A percentile compares a stretch with the other conserved stretches of the same genome.
These are phyloP conservation scores for Mycteria americana DNA, from an alignment of 2,797 vertebrate species.

Conservation along the genomic window DNA sequence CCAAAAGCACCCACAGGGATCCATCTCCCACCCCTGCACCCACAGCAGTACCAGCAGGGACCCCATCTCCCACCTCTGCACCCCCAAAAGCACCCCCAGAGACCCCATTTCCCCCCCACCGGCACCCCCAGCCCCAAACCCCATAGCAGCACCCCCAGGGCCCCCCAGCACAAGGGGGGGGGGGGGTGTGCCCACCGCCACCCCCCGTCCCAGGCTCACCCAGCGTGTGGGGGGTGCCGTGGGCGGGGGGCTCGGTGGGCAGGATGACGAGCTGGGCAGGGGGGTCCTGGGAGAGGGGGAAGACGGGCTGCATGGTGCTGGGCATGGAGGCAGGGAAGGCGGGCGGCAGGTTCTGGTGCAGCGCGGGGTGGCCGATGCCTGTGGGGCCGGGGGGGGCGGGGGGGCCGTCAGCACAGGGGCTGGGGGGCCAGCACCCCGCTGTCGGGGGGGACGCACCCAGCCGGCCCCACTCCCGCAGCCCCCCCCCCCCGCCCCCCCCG, in stretches of 20 bases:
- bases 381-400: not conserved
- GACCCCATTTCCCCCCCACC: not conserved
- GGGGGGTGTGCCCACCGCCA: not conserved
- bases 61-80: too few relatives aligned
- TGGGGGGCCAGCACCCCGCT: not conserved
- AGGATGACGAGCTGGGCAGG: conserved; percentile 91
- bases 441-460: not conserved
- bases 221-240: conserved; percentile 85
- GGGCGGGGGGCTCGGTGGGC: conserved; percentile 87
- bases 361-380: conserved; percentile 91
- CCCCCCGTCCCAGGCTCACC: conserved; percentile 74
- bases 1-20: too few relatives aligned
- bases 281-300: conserved; percentile 91
- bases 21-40: too few relatives aligned
- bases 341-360: conserved; percentile 94
- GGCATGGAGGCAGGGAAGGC: conserved; percentile 92
- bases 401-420: not conserved
- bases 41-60: too few relatives aligned
- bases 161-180: not conserved
- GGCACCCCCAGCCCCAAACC: not conserved
- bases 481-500: accelerated
- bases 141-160: not conserved
- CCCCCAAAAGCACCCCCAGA: not conserved
- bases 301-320: conserved; percentile 89
- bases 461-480: not conserved